These are phyloP conservation scores for Clytia hemisphaerica DNA, from an alignment of 30 jellyfish, hydroid and myxozoan species.

Conservation along the genomic window DNA sequence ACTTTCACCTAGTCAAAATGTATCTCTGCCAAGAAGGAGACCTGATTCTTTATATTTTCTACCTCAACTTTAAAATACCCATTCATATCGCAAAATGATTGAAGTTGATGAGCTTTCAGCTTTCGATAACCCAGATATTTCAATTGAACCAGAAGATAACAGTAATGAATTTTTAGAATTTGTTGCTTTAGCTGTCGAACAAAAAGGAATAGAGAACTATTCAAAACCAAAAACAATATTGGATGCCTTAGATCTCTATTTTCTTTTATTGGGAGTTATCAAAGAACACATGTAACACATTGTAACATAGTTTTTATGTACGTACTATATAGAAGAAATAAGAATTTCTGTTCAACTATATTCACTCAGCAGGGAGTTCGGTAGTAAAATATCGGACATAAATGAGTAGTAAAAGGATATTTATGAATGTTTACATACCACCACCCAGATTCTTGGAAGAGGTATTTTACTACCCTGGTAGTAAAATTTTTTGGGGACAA, in stretches of 20 bases:
- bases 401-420: too few relatives aligned
- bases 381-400: too few relatives aligned
- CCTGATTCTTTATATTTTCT: constrained; percentile 56
- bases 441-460: too few relatives aligned
- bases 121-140: constrained; percentile 14
- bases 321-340: too few relatives aligned
- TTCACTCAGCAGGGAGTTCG: too few relatives aligned
- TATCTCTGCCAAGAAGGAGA: constrained; percentile 42
- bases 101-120: constrained; percentile 12
- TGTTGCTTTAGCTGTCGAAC: constrained; percentile 15
- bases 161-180: constrained; percentile 27
- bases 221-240: constrained; percentile 27
- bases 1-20: constrained; percentile 16
- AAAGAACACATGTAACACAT: too few relatives aligned
- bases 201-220: background rate
- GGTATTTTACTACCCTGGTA: too few relatives aligned
- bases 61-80: constrained; percentile 24
- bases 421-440: too few relatives aligned
- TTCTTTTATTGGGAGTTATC: too few relatives aligned
- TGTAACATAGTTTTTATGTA: too few relatives aligned
- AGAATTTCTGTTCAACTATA: too few relatives aligned
- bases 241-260: constrained; percentile 32
- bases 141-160: constrained; percentile 23
- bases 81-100: constrained; percentile 7
- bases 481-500: too few relatives aligned